These are phyloP conservation scores for Acanthornis magna DNA, from an alignment of 2,797 vertebrate species.

Conservation along the genomic window DNA sequence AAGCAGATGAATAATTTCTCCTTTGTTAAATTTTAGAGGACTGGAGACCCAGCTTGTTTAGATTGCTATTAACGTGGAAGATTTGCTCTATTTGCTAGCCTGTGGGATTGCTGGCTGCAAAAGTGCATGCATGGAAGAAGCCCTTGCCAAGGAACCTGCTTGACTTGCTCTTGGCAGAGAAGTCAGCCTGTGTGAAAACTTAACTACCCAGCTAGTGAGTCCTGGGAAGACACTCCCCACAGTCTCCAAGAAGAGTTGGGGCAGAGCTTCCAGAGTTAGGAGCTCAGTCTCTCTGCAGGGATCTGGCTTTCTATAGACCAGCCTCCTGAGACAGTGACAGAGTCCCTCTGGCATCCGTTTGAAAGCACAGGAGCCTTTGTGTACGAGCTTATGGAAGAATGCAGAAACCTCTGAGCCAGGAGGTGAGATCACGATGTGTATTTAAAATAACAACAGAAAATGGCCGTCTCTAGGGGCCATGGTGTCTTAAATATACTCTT, in stretches of 20 bases:
- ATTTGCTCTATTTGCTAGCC: not conserved
- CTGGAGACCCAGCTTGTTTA: not conserved
- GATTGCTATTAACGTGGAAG: not conserved
- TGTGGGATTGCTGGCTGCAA: not conserved
- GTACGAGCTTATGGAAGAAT: not conserved
- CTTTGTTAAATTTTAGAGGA: not conserved
- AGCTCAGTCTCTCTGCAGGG: not conserved
- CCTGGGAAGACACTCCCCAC: not conserved
- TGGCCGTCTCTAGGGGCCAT: not conserved
- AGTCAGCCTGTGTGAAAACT: not conserved
- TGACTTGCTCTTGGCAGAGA: not conserved
- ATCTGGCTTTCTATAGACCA: not conserved
- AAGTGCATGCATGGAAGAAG: not conserved
- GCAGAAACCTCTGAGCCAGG: not conserved
- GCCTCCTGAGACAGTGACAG: not conserved
- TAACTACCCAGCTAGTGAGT: not conserved
- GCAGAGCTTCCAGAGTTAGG: not conserved
- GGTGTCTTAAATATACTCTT: not conserved
- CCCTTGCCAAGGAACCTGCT: not conserved
- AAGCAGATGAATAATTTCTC: not conserved
- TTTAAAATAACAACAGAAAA: constrained; percentile 4
- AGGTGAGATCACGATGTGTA: not conserved
- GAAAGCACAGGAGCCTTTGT: not conserved
- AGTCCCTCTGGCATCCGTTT: not conserved
- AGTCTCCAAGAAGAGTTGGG: not conserved